These are phyloP conservation scores for Caenorhabditis latens DNA, from an alignment of 1,140 invertebrate genomes.

Conservation along the genomic window DNA sequence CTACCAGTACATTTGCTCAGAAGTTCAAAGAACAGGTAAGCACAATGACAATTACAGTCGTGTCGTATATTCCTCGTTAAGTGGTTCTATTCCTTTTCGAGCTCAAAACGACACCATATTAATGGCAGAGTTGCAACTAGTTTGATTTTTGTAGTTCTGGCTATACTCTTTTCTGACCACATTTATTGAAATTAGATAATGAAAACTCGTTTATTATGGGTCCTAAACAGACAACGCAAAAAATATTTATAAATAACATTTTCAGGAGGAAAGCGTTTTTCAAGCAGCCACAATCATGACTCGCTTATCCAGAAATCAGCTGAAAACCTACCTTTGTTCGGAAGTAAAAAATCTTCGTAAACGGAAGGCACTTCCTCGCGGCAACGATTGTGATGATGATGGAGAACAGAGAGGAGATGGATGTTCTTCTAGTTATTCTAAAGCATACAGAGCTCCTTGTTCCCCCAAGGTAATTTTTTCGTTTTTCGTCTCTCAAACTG, in stretches of 20 bases:
- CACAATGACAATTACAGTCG: background rate
- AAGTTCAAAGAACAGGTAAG: slow-evolving; percentile 40
- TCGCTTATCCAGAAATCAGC: slow-evolving; percentile 37
- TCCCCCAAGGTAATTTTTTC: slow-evolving; percentile 28
- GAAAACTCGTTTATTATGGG: background rate
- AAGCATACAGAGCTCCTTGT: slow-evolving; percentile 12
- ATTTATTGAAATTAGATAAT: background rate
- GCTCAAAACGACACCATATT: slow-evolving; percentile 14
- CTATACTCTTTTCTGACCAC: slow-evolving; percentile 30
- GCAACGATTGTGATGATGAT: slow-evolving; percentile 23
- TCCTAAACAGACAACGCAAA: too few species aligned
- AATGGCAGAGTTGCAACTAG: slow-evolving; percentile 12
- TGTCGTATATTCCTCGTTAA: background rate
- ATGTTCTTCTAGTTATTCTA: background rate
- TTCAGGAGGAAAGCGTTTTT: slow-evolving; percentile 31
- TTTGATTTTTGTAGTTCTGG: background rate
- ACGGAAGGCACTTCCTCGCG: background rate
- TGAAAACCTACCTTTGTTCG: slow-evolving; percentile 22
- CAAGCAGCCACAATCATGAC: slow-evolving; percentile 27
- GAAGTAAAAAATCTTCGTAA: slow-evolving; percentile 54
- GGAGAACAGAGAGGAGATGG: slow-evolving; percentile 6
- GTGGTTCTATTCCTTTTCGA: background rate
- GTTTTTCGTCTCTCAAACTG: background rate
- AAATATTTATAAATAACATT: background rate
- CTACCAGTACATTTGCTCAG: slow-evolving; percentile 39